Conservation (phyloP, 2,888 invertebrate genomes). For the Thereva unica region DNA sequence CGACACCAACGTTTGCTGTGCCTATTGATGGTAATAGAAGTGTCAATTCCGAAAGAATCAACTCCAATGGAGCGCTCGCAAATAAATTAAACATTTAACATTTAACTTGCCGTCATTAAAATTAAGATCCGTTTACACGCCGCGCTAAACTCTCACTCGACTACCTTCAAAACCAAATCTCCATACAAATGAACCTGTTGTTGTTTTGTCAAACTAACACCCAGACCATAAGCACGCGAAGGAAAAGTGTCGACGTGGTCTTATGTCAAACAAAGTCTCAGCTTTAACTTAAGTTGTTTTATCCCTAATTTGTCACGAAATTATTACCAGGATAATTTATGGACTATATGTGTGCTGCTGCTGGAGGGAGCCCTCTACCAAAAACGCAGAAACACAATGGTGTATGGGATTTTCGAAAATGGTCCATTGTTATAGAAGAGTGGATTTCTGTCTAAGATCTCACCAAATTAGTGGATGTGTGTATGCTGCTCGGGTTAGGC, state of each 20-base stretch:
- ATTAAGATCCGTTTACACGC: too few relatives aligned
- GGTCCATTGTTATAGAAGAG: constrained; percentile 12
- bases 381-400: background rate
- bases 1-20: too few relatives aligned
- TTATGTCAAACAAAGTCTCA: background rate
- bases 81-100: too few relatives aligned
- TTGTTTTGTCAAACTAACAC: too few relatives aligned
- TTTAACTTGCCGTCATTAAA: too few relatives aligned
- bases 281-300: constrained; percentile 5
- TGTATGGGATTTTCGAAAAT: background rate
- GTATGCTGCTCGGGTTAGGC: background rate
- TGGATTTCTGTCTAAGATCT: constrained; percentile 19
- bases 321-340: constrained; percentile 30
- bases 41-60: too few relatives aligned
- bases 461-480: constrained; percentile 19
- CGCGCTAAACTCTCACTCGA: too few relatives aligned
- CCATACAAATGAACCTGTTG: too few relatives aligned
- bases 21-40: too few relatives aligned
- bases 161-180: too few relatives aligned
- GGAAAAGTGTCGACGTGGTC: background rate
- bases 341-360: constrained; percentile 14
- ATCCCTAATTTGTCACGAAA: constrained; percentile 33
- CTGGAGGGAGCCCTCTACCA: constrained; percentile 1
- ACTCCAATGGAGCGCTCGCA: too few relatives aligned
- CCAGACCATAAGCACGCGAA: too few relatives aligned